A percentile compares a stretch with the other conserved stretches of the same genome.
phyloP scores from a whole-genome alignment of 1,140 invertebrate genomes.

The Laodelphax striatellus region DNA sequence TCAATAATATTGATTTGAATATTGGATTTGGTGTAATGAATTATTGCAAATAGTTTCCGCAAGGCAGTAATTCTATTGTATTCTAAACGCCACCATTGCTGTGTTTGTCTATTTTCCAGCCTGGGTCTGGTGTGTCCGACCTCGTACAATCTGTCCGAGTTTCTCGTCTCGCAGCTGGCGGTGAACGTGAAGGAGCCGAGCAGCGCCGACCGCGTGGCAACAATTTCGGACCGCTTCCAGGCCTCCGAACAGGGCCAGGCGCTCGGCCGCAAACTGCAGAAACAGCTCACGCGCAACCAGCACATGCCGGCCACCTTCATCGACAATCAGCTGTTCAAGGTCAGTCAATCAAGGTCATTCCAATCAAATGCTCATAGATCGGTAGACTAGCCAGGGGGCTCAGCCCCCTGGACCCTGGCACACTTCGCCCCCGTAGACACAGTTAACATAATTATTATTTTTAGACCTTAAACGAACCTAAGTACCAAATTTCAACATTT shows the following conservation, averaged over 20 bases:
- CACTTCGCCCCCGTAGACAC: no score
- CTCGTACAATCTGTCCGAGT: constrained; percentile 61
- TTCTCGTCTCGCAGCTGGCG: constrained; percentile 47
- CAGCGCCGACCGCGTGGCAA: constrained; percentile 9
- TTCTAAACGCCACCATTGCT: no score
- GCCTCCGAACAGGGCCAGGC: constrained; percentile 5
- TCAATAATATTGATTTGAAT: no score
- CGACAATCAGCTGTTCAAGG: not conserved
- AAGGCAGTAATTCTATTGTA: no score
- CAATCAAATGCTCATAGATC: constrained; percentile 5
- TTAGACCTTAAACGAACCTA: no score
- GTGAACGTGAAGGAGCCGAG: constrained; percentile 9
- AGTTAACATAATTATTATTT: no score
- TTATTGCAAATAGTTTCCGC: no score
- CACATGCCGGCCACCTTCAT: not conserved
- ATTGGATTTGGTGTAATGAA: no score
- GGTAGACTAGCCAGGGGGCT: no score
- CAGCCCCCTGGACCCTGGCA: no score
- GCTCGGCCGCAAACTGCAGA: not conserved
- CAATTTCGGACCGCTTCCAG: constrained; percentile 31
- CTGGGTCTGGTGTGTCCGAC: constrained; percentile 45
- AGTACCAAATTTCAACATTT: no score
- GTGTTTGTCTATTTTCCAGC: no score
- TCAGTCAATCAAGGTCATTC: not conserved
- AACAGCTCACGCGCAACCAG: not conserved